phyloP scores from a whole-genome alignment of 2,113 vertebrate species.

The Cardinalis cardinalis region DNA sequence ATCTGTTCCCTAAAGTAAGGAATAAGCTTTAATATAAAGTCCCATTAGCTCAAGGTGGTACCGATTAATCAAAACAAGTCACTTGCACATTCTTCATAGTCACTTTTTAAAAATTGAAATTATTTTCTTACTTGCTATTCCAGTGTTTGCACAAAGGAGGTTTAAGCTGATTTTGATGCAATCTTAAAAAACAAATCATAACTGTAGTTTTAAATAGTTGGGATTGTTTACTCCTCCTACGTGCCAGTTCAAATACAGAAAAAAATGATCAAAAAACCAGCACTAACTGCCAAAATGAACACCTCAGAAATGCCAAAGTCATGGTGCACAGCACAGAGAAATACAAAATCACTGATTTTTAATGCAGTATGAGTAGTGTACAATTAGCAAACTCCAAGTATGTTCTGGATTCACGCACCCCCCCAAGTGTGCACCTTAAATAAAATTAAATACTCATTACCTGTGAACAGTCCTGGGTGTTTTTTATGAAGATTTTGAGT shows the following conservation, averaged over 20 bases:
- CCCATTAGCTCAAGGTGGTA: background rate
- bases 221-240: background rate
- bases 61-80: background rate
- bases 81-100: background rate
- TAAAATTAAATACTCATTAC: background rate
- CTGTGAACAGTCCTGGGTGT: background rate
- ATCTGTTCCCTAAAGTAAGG: background rate
- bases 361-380: accelerated
- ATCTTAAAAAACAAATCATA: background rate
- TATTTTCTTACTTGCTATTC: background rate
- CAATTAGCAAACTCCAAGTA: background rate
- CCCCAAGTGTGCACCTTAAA: background rate
- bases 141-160: background rate
- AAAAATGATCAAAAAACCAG: background rate
- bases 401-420: background rate
- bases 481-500: background rate
- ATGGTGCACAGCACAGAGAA: accelerated
- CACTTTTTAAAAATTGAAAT: background rate
- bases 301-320: background rate
- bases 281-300: background rate
- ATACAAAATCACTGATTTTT: background rate
- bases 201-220: slow-evolving; percentile 11
- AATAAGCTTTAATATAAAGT: background rate
- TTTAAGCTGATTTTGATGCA: slow-evolving; percentile 17
- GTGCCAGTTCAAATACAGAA: background rate